Evolutionary conservation across 2,113 vertebrate genomes (phyloP).

Genomic region (Xenotilapia longispinis): DNA sequence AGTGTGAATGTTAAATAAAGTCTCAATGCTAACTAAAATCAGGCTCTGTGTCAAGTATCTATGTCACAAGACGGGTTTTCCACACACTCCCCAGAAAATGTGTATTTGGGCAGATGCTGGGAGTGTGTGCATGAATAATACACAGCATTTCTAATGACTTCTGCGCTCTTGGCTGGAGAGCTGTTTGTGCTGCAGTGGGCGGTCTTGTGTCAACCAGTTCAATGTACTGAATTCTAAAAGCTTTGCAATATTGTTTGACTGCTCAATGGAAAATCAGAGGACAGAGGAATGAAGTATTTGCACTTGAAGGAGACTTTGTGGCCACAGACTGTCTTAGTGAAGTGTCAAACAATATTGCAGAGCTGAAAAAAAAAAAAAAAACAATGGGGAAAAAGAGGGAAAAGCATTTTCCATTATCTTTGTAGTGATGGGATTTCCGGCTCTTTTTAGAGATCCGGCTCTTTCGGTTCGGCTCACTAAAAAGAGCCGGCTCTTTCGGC

Average conservation of each 20-base stretch:
- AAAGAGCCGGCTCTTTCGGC: too few relatives aligned
- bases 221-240: conserved; percentile 17
- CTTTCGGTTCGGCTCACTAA: too few relatives aligned
- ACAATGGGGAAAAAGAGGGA: neutral
- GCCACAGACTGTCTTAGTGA: neutral
- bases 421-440: too few relatives aligned
- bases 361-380: neutral
- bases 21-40: conserved; percentile 49
- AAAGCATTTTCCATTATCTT: neutral
- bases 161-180: conserved; percentile 17
- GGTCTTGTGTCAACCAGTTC: conserved; percentile 12
- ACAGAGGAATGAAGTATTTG: neutral
- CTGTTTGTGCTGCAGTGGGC: conserved; percentile 22
- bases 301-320: neutral
- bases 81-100: conserved; percentile 4
- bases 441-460: too few relatives aligned
- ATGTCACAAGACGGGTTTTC: neutral
- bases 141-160: conserved; percentile 51
- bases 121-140: conserved; percentile 53
- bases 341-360: neutral
- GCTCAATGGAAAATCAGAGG: neutral
- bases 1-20: conserved; percentile 55
- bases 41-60: conserved; percentile 20
- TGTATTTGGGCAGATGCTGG: conserved; percentile 20
- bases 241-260: conserved; percentile 1